Evolutionary conservation across 2,797 vertebrate genomes (phyloP), one percentile per base, ranked within the genome.

Genomic region (Oreortyx pictus): DNA sequence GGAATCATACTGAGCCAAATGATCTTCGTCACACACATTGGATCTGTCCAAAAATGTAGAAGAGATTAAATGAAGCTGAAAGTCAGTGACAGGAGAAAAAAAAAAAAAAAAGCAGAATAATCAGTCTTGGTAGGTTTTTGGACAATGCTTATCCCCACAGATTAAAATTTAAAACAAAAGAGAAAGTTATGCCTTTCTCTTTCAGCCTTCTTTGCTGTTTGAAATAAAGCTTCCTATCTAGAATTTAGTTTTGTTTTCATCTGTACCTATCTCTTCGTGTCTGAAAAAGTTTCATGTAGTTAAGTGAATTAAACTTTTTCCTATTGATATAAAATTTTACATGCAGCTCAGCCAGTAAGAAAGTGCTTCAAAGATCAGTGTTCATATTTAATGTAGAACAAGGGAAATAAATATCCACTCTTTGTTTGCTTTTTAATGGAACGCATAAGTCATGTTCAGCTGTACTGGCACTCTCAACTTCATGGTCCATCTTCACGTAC

Each of bases 1-100:
- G 96, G 68, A 89, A 98, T 91, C 90, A 99, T 97, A 93, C 89
- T 64, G 82, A 99, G 92, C 98, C 98, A 99, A 77, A 97, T 88
- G 61, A 97, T 97, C 93, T 97, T 98, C 71, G 80, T 92, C 49
- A 93, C 39, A 91, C 97, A 97, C 65, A 66, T 89, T 65, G 98
- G 97, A 96, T 98, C 97, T 96, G 98, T 97, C 93, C 86, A 79
- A 93, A 88, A 95, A 95, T 6, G 3, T 29, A 80, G 44, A 91
- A 86, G 61, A 93, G 7, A 82, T 1, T 94, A 92, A 92, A 91
- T 67, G 39, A 93, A 46, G 20, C 35, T 80, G 17, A 43, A 94
- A 90, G 92, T 82, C 35, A 54, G 24, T 44, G 39, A 7, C 56
- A 88, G 57, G 13, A 41, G 11, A 39, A 39, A 41, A 13, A 41